phyloP scores from a whole-genome alignment of 2,113 vertebrate genomes.

The Pristiophorus japonicus region DNA sequence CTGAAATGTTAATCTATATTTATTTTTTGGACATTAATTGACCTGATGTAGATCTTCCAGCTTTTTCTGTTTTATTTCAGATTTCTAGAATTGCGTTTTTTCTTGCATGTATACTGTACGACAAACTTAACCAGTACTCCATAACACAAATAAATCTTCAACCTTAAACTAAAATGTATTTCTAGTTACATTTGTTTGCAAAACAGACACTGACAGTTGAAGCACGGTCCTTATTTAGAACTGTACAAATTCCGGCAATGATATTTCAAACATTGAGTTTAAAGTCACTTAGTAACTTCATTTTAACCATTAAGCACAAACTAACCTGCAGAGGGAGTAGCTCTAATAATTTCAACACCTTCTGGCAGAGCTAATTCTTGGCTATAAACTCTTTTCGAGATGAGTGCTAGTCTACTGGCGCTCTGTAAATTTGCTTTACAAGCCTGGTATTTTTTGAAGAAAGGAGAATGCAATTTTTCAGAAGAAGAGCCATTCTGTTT shows the following conservation, averaged over 20 bases:
- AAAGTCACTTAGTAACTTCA: background rate
- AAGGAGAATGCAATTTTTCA: conserved; percentile 61
- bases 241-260: background rate
- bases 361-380: conserved; percentile 76
- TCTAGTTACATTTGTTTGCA: background rate
- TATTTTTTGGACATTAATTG: background rate
- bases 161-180: background rate
- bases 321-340: conserved; percentile 92
- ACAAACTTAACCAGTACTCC: background rate
- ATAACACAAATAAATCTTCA: background rate
- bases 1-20: background rate
- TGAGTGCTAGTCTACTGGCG: conserved; percentile 76
- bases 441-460: conserved; percentile 64
- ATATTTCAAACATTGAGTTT: background rate
- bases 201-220: background rate
- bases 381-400: conserved; percentile 76
- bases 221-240: background rate
- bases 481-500: conserved; percentile 59
- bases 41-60: background rate
- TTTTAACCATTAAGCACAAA: conserved; percentile 20
- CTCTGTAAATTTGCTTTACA: conserved; percentile 85
- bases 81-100: background rate
- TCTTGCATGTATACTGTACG: background rate
- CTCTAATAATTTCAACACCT: conserved; percentile 78
- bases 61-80: background rate